Conservation (phyloP, 2,113 vertebrate species). For the Albula glossodonta region DNA sequence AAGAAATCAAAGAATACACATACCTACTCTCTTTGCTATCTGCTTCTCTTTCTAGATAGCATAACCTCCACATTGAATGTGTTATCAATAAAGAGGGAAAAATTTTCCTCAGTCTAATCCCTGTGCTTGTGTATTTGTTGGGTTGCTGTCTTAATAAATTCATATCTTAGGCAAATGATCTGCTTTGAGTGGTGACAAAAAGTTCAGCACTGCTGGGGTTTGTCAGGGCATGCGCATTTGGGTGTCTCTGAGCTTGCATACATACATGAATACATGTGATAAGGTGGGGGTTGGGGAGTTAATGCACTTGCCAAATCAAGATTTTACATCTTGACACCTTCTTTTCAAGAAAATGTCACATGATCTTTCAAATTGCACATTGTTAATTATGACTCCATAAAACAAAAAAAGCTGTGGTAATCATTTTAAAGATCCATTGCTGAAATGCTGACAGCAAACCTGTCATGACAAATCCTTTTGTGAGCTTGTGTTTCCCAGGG, state of each 20-base stretch:
- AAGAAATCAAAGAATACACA: background rate
- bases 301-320: background rate
- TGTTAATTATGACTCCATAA: background rate
- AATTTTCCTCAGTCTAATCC: background rate
- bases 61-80: background rate
- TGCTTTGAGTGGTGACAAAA: background rate
- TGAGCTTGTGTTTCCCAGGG: background rate
- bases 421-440: background rate
- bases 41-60: background rate
- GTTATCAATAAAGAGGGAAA: constrained; percentile 8
- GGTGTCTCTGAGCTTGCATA: background rate
- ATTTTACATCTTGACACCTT: background rate
- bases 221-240: background rate
- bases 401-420: background rate
- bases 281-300: background rate
- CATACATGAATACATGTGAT: too few species aligned
- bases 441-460: background rate
- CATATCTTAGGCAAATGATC: constrained; percentile 13
- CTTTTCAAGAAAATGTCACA: background rate
- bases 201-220: background rate
- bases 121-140: background rate
- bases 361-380: background rate
- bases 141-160: background rate
- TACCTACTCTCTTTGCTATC: background rate
- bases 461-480: background rate